A percentile compares a stretch with the other conserved stretches of the same genome.
These are phyloP conservation scores for Vannuccia rotundouncinata DNA, from an alignment of 2,888 invertebrate species.

Conservation along the genomic window DNA sequence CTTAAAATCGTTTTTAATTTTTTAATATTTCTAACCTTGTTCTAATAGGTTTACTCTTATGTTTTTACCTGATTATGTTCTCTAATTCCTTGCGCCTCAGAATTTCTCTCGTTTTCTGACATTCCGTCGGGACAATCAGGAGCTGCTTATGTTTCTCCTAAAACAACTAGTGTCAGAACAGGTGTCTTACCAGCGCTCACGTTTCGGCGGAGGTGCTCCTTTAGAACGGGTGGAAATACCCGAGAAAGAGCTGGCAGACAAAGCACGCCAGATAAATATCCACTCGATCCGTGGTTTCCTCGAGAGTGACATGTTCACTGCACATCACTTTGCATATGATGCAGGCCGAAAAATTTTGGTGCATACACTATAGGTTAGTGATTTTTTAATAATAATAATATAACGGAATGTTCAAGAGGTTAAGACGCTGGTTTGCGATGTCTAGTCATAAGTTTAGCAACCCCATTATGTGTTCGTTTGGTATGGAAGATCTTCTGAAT, in stretches of 20 bases:
- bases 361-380: slow-evolving; percentile 63
- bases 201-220: slow-evolving; percentile 42
- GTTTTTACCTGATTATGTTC: too few relatives aligned
- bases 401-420: too few relatives aligned
- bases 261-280: slow-evolving; percentile 83
- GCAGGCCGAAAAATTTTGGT: slow-evolving; percentile 73
- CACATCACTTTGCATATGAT: slow-evolving; percentile 80
- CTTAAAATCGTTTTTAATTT: too few relatives aligned
- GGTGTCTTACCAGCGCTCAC: slow-evolving; percentile 65
- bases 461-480: too few relatives aligned
- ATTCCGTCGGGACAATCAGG: slow-evolving; percentile 90
- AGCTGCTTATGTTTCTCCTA: slow-evolving; percentile 84
- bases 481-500: too few relatives aligned
- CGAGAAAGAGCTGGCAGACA: slow-evolving; percentile 74
- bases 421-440: too few relatives aligned
- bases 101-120: slow-evolving; percentile 85
- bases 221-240: slow-evolving; percentile 61
- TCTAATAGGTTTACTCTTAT: too few relatives aligned
- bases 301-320: slow-evolving; percentile 77
- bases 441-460: too few relatives aligned
- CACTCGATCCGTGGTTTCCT: slow-evolving; percentile 77
- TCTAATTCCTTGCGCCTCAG: slow-evolving; percentile 60
- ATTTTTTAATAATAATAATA: too few relatives aligned
- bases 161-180: slow-evolving; percentile 87
- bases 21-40: too few relatives aligned